A percentile compares a stretch with the other conserved stretches of the same genome.
phyloP scores from a whole-genome alignment of 2,888 invertebrate species.

The Biston betularia region DNA sequence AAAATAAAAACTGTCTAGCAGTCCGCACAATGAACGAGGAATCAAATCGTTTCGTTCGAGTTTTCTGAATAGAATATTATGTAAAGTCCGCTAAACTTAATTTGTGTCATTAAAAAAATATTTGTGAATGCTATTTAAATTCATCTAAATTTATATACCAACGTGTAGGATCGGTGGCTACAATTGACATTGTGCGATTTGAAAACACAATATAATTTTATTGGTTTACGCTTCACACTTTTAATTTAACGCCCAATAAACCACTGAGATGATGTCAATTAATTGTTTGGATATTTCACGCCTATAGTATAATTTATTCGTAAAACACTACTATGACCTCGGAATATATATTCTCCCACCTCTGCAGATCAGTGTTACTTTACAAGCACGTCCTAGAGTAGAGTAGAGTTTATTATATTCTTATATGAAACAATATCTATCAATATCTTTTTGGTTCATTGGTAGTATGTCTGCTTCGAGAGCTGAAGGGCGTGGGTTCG shows the following conservation, averaged over 20 bases:
- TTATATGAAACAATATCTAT: too few species aligned
- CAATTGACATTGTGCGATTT: slow-evolving; percentile 12
- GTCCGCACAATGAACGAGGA: too few species aligned
- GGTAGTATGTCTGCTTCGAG: too few species aligned
- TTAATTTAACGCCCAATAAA: slow-evolving; percentile 42
- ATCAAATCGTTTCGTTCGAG: too few species aligned
- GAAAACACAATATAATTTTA: slow-evolving; percentile 32
- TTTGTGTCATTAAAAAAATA: not conserved
- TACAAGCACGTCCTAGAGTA: too few species aligned
- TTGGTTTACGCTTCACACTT: slow-evolving; percentile 45
- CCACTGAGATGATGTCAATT: slow-evolving; percentile 45
- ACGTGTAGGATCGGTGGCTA: not conserved
- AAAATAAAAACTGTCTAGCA: too few species aligned
- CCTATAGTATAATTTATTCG: slow-evolving; percentile 6
- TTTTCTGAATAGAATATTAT: too few species aligned
- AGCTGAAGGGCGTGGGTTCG: too few species aligned
- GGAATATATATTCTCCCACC: not conserved
- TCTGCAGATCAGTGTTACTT: not conserved
- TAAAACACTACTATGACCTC: not conserved
- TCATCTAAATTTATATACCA: too few species aligned
- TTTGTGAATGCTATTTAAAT: not conserved
- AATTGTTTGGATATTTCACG: slow-evolving; percentile 38
- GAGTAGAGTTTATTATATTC: too few species aligned
- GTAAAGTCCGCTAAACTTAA: too few species aligned
- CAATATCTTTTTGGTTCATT: too few species aligned